These are phyloP conservation scores for Dasypolia templi DNA, from an alignment of 2,888 invertebrate species.

Conservation along the genomic window DNA sequence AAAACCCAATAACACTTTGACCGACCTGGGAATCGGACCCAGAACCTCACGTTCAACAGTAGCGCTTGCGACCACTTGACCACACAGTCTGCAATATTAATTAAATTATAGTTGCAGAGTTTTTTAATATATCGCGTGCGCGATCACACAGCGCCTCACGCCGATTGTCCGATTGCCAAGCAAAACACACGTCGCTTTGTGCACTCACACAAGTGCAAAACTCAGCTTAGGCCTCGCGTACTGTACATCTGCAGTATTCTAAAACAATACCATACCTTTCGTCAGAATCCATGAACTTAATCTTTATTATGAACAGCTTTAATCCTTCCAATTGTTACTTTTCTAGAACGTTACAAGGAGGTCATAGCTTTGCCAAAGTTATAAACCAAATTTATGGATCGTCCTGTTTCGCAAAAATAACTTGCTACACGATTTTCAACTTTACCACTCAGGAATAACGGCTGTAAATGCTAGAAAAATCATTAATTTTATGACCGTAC, in stretches of 20 bases:
- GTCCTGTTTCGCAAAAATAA: slow-evolving; percentile 10
- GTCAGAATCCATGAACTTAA: slow-evolving; percentile 21
- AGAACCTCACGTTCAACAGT: too few relatives aligned
- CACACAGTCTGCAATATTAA: too few relatives aligned
- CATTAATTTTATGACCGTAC: slow-evolving; percentile 46
- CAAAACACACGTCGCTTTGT: too few relatives aligned
- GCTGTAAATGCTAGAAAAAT: background rate
- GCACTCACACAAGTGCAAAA: too few relatives aligned
- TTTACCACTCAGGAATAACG: background rate
- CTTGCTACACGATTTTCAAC: slow-evolving; percentile 38
- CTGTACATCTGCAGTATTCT: background rate
- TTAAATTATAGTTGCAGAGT: too few relatives aligned
- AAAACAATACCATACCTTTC: slow-evolving; percentile 8
- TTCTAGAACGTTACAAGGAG: slow-evolving; percentile 18
- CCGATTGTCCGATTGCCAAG: too few relatives aligned
- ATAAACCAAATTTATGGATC: slow-evolving; percentile 34
- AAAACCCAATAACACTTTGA: too few relatives aligned
- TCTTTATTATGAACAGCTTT: slow-evolving; percentile 18
- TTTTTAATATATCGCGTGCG: too few relatives aligned
- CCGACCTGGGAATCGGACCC: too few relatives aligned
- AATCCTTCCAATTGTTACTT: slow-evolving; percentile 39
- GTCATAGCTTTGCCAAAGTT: slow-evolving; percentile 38
- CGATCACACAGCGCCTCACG: too few relatives aligned
- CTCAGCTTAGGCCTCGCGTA: too few relatives aligned
- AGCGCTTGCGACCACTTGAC: too few relatives aligned